A percentile compares a stretch with the other conserved stretches of the same genome.
These are phyloP conservation scores for Macrosoma leucophasiata DNA, from an alignment of 2,888 invertebrate genomes.

Conservation along the genomic window DNA sequence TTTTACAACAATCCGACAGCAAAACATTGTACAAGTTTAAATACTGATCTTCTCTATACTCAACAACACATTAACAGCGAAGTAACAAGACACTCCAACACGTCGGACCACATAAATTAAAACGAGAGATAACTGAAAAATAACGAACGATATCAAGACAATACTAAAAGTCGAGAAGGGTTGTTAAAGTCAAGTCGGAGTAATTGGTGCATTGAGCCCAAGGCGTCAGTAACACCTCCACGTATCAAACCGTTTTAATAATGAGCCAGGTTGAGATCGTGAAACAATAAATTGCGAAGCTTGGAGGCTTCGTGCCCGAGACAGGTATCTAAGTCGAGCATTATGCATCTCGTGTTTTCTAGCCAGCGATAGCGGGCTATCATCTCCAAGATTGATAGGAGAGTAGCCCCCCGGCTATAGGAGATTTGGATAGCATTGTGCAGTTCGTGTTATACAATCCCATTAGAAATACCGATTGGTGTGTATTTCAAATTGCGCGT, in stretches of 20 bases:
- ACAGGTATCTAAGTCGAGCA: conserved; percentile 71
- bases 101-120: background rate
- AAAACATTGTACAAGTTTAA: no score
- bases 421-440: conserved; percentile 55
- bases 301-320: conserved; percentile 74
- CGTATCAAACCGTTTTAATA: conserved; percentile 76
- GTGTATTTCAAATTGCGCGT: no score
- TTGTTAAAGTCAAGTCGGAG: conserved; percentile 61
- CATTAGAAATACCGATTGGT: no score
- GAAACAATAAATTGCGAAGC: conserved; percentile 76
- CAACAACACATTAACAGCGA: no score
- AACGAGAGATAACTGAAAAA: no score
- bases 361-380: conserved; percentile 63
- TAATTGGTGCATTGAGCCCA: conserved; percentile 66
- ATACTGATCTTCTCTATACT: no score
- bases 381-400: conserved; percentile 74
- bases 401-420: conserved; percentile 65
- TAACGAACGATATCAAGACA: conserved; percentile 40
- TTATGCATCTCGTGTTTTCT: conserved; percentile 67
- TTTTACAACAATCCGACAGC: no score
- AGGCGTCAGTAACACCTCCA: conserved; percentile 72
- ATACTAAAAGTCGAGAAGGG: conserved; percentile 52
- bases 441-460: conserved; percentile 48
- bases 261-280: conserved; percentile 72
- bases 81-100: no score